Evolutionary conservation across 2,113 vertebrate species (phyloP), one percentile per base, ranked within the genome.

Genomic region (Cettia cetti): DNA sequence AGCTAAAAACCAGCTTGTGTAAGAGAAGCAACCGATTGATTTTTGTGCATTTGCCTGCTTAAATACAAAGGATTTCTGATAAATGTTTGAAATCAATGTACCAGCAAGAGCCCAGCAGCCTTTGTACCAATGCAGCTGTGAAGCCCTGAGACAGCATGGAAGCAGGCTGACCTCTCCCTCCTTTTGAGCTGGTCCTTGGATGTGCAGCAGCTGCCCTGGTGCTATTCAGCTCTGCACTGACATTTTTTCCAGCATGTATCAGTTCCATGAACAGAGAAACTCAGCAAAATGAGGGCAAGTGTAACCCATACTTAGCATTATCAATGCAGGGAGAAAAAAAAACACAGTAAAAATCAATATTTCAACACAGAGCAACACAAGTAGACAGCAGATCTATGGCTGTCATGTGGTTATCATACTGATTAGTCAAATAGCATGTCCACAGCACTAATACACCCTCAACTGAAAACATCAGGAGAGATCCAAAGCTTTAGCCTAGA

Each of bases 201-300:
- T 76, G 64, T 82, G 82, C 52, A 72, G 69, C 2, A 0, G n/a
- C 76, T 94, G 68, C 53, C 2, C 2, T 74, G 65, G 49, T 0
- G 1, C 24, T 86, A 50, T 92, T 96, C 88, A 78, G 82, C 79
- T 92, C 66, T 45, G 11, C 33, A 22, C 24, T 53, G 40, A 71
- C 18, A 28, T 9, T 66, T 86, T 90, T n/a, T 2, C 59, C 52
- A 71, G 74, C 39, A 70, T 71, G 44, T 89, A 54, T 88, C 90
- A 56, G 59, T 66, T 94, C 68, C 26, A 40, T 42, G 65, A 85
- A 88, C 26, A 90, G 64, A 94, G 56, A 90, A 95, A 89, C 77
- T 81, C 94, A 86, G 64, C 37, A 91, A 91, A 97, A 91, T 57
- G 52, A 94, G 82, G 76, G 47, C 85, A 94, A 89, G 13, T 64